phyloP scores from a whole-genome alignment of 2,888 invertebrate genomes.

The Clunio marinus region DNA sequence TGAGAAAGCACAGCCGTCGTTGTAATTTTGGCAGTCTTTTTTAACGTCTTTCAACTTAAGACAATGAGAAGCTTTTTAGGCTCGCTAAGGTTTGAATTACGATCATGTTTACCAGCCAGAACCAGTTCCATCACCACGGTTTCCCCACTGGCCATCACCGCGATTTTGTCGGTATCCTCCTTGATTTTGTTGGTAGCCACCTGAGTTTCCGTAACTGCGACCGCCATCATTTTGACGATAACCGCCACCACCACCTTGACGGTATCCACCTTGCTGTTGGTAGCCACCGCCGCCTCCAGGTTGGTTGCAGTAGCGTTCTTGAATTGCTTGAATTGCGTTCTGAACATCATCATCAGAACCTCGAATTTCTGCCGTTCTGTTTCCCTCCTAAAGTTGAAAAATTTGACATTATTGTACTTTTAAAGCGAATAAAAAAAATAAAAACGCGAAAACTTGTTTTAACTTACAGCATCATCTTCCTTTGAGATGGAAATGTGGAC shows the following conservation, averaged over 20 bases:
- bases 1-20: not conserved
- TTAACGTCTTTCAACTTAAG: constrained; percentile 7
- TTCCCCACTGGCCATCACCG: not conserved
- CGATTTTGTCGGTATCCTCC: not conserved
- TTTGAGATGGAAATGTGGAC: constrained; percentile 65
- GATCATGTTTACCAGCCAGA: not conserved
- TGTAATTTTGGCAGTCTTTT: not conserved
- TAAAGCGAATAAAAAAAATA: not conserved
- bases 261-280: not conserved
- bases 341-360: not conserved
- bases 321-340: not conserved
- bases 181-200: not conserved
- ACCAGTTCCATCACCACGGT: not conserved
- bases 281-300: not conserved
- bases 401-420: not conserved
- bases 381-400: not conserved
- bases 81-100: no score
- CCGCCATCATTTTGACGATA: not conserved
- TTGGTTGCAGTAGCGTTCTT: not conserved
- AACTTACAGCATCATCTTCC: constrained; percentile 22
- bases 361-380: not conserved
- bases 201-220: constrained; percentile 1
- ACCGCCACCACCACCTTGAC: not conserved
- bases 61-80: constrained; percentile 1
- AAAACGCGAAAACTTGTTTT: not conserved